Evolutionary conservation across 2,797 vertebrate genomes (phyloP), one percentile per base, ranked within the genome.

Genomic region (Alosa sapidissima): DNA sequence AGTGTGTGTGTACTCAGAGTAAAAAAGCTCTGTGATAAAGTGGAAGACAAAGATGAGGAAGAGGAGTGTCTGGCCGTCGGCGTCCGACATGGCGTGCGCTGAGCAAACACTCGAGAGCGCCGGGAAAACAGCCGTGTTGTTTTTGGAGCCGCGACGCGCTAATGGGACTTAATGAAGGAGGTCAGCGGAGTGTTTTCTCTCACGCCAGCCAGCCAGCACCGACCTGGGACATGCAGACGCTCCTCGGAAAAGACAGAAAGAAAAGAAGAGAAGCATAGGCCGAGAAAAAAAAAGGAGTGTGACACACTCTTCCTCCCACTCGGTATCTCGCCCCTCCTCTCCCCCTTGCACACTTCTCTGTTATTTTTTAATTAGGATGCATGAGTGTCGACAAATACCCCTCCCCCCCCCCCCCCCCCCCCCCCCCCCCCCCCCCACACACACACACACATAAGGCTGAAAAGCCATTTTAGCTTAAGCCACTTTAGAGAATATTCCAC

Each of bases 161-260:
- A 93, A 93, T 90, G 90, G 89, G 87, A 86, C 85, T 88, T 92
- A 93, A 93, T 92, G 90, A 54, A 92, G 90, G 89, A 90, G 92
- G 91, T 91, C 92, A 91, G 89, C 87, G 89, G 72, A 82, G 62
- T 84, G 28, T 28, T 28, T 28, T 81, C 48, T 28, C 84, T 33
- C 49, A 47, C 85, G 45, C 49, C 54, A 55, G 54, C 16, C 54
- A 55, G 58, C n/a, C 21, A 62, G 9, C n/a, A 9, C 58, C n/a
- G 1, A 62, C 58, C 21, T 62, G 58, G 55, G 58, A 58, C 81
- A 82, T 41, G 47, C 68, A 28, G 2, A 72, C 13, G 33, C 65
- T 36, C 13, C 11, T 36, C 28, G 2, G 1, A 13, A 13, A 62
- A 62, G 8, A 6, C 19, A 41, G 33, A 16, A 41, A 78, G 45